Percentiles rank a stretch among this genome's conserved stretches.
These are phyloP conservation scores for Gasteruption jaculator DNA, from an alignment of 2,888 invertebrate genomes.

Conservation along the genomic window DNA sequence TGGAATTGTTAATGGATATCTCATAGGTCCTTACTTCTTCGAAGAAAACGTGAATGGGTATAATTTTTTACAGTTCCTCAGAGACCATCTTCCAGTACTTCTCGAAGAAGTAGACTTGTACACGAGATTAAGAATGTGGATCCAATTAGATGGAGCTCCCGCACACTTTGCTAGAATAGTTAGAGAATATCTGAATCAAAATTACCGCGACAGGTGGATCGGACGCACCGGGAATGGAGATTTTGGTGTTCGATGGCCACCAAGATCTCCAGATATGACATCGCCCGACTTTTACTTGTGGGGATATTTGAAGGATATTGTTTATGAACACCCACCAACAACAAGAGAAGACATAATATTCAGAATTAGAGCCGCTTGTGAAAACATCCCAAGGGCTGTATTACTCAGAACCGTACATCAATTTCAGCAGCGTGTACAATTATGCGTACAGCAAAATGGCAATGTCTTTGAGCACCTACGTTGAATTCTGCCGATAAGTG, in stretches of 20 bases:
- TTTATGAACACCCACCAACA: too few relatives aligned
- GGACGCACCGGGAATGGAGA: conserved; percentile 7
- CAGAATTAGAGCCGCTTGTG: conserved; percentile 1
- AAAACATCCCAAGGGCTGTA: conserved; percentile 8
- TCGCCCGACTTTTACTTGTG: conserved; percentile 19
- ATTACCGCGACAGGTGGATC: conserved; percentile 21
- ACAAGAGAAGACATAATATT: too few relatives aligned
- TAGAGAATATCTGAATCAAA: conserved; percentile 17
- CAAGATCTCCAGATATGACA: conserved; percentile 22
- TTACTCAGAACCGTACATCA: conserved; percentile 3
- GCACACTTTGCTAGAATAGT: conserved; percentile 20
- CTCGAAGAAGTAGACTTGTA: conserved; percentile 20
- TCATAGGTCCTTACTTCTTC: conserved; percentile 27
- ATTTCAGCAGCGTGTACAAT: conserved; percentile 6
- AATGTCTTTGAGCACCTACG: too few relatives aligned
- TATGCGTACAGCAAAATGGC: too few relatives aligned
- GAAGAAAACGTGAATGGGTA: conserved; percentile 21
- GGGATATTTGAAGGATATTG: conserved; percentile 15
- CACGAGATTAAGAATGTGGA: conserved; percentile 19
- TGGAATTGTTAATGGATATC: conserved; percentile 14
- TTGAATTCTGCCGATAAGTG: too few relatives aligned
- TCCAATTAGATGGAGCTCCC: conserved; percentile 31
- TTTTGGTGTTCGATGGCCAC: conserved; percentile 11
- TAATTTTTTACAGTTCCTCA: conserved; percentile 23
- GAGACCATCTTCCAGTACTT: conserved; percentile 16